Evolutionary conservation across 2,888 invertebrate species (phyloP).

Genomic region (Limenitis camilla): DNA sequence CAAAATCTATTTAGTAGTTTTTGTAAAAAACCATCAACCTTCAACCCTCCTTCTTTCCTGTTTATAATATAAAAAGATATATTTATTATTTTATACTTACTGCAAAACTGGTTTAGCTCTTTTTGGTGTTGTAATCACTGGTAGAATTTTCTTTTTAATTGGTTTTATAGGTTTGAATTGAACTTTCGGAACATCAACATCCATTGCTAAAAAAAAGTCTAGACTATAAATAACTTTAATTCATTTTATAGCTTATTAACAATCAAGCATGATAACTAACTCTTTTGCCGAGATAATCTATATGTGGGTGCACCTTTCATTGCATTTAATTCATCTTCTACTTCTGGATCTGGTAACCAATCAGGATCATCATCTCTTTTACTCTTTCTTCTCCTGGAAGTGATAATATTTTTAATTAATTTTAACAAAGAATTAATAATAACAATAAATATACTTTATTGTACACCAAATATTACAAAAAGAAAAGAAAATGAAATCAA

Average conservation of each 20-base stretch:
- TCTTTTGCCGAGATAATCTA: too few species aligned
- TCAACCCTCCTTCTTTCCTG: neutral
- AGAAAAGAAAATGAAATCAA: too few species aligned
- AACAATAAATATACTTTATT: too few species aligned
- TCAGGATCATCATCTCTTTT: conserved; percentile 68
- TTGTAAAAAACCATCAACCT: neutral
- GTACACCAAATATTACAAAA: too few species aligned
- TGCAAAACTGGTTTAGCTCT: conserved; percentile 7
- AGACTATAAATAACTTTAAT: neutral
- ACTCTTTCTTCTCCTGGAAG: conserved; percentile 46
- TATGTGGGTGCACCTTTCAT: conserved; percentile 70
- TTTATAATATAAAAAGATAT: neutral
- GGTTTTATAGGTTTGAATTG: conserved; percentile 30
- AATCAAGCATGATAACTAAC: too few species aligned
- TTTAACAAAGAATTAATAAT: too few species aligned
- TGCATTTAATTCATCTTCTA: conserved; percentile 80
- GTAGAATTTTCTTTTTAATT: conserved; percentile 31
- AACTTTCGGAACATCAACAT: conserved; percentile 28
- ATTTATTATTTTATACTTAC: conserved; percentile 9
- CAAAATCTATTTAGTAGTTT: too few species aligned
- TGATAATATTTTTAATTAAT: too few species aligned
- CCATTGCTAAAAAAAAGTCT: conserved; percentile 41
- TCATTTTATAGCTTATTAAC: too few species aligned
- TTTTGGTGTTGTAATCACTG: conserved; percentile 27
- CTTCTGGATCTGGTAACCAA: conserved; percentile 78